These are phyloP conservation scores for Cinclus cinclus DNA, from an alignment of 2,113 vertebrate species.

Conservation along the genomic window DNA sequence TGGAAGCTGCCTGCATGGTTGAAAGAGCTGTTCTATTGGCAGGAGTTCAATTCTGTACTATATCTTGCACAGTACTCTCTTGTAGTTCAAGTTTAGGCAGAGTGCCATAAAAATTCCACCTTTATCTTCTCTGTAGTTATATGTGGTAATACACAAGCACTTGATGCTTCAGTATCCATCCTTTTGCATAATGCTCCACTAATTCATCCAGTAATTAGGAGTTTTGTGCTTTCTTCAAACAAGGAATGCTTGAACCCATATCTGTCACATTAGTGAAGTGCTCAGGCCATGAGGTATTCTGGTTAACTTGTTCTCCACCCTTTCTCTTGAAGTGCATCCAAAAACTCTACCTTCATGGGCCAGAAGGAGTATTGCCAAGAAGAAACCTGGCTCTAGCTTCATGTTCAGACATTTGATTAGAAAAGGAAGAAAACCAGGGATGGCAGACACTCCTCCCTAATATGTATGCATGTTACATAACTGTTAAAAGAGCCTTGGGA, in stretches of 20 bases:
- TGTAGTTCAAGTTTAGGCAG: not conserved
- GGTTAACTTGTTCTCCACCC: not conserved
- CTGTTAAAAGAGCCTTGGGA: not conserved
- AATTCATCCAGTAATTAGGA: not conserved
- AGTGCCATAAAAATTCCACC: not conserved
- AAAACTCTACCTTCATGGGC: not conserved
- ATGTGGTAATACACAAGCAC: not conserved
- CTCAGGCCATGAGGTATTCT: not conserved
- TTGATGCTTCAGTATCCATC: not conserved
- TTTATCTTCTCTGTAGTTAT: not conserved
- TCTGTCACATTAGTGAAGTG: not conserved
- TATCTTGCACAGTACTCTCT: not conserved
- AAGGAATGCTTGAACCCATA: not conserved
- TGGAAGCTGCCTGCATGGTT: not conserved
- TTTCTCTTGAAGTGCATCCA: conserved; percentile 18
- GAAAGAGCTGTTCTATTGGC: not conserved
- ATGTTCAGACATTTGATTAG: not conserved
- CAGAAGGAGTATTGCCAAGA: not conserved
- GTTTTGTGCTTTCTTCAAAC: not conserved
- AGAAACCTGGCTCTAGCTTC: not conserved
- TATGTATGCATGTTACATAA: not conserved
- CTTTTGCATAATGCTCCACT: not conserved
- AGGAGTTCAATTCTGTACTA: not conserved
- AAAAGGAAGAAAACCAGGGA: not conserved
- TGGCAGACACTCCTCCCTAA: not conserved